Conservation (phyloP, 1,140 invertebrate species). For the Drosophila insularis region DNA sequence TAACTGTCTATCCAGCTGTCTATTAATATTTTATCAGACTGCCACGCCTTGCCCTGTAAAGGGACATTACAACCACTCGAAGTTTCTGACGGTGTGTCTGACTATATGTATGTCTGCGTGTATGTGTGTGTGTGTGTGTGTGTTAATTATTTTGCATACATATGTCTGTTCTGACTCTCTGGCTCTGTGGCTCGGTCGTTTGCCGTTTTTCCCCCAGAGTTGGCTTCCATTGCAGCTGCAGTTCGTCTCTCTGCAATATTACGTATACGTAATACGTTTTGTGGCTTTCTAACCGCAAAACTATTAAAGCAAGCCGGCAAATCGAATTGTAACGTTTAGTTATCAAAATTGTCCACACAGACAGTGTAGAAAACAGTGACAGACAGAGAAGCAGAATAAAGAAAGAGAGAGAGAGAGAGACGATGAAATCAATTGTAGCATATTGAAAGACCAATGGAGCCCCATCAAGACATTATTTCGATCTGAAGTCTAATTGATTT, state of each 20-base stretch:
- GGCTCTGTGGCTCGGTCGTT: slow-evolving; percentile 20
- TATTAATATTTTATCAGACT: slow-evolving; percentile 81
- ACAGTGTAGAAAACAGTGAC: slow-evolving; percentile 14
- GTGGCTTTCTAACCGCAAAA: slow-evolving; percentile 73
- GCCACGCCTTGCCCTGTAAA: slow-evolving; percentile 47
- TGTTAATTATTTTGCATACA: slow-evolving; percentile 77
- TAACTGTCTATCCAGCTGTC: slow-evolving; percentile 81
- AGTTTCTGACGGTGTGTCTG: slow-evolving; percentile 18
- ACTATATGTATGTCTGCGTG: not conserved
- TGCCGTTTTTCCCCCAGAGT: not conserved
- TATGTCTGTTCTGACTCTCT: slow-evolving; percentile 34
- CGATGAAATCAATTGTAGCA: not conserved
- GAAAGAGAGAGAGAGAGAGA: not conserved
- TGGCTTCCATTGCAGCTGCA: slow-evolving; percentile 50
- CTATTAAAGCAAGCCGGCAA: slow-evolving; percentile 76
- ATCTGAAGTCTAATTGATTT: slow-evolving; percentile 53
- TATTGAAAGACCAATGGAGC: slow-evolving; percentile 9
- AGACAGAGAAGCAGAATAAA: not conserved
- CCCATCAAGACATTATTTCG: slow-evolving; percentile 35
- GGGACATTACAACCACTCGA: slow-evolving; percentile 37
- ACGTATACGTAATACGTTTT: slow-evolving; percentile 76
- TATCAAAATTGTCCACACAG: slow-evolving; percentile 57
- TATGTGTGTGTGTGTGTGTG: slow-evolving; percentile 21
- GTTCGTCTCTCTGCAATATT: slow-evolving; percentile 53
- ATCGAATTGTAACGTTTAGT: slow-evolving; percentile 61